Conservation (phyloP, 2,113 vertebrate species). For the Trichechus manatus region DNA sequence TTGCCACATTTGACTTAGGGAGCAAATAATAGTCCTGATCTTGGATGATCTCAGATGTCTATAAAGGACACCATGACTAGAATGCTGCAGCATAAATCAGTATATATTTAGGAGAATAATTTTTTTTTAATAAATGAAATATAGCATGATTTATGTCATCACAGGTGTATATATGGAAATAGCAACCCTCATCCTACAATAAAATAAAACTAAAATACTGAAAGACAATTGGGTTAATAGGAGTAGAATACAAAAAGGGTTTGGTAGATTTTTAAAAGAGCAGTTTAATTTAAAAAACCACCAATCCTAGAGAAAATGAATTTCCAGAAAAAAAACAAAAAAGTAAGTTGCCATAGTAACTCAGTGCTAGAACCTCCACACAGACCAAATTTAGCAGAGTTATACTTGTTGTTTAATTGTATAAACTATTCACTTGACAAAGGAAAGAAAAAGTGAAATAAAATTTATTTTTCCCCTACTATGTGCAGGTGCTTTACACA, state of each 20-base stretch:
- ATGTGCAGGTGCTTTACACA: not conserved
- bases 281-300: conserved; percentile 67
- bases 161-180: not conserved
- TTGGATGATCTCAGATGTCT: not conserved
- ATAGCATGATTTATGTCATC: not conserved
- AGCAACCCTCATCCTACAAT: not conserved
- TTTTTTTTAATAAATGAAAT: conserved; percentile 24
- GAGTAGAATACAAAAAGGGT: not conserved
- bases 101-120: conserved; percentile 14
- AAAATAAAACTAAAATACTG: conserved; percentile 59
- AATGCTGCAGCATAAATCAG: not conserved
- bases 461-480: conserved; percentile 57
- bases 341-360: conserved; percentile 89
- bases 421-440: conserved; percentile 81
- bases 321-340: conserved; percentile 85
- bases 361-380: conserved; percentile 82
- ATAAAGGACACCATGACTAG: not conserved
- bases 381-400: conserved; percentile 88
- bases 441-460: conserved; percentile 66
- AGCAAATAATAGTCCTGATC: not conserved
- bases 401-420: conserved; percentile 85
- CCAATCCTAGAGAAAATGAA: conserved; percentile 85
- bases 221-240: conserved; percentile 12
- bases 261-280: conserved; percentile 47
- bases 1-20: not conserved